Base-by-base conservation (phyloP, 2,797 vertebrate species). In the Anniella stebbinsi region DNA sequence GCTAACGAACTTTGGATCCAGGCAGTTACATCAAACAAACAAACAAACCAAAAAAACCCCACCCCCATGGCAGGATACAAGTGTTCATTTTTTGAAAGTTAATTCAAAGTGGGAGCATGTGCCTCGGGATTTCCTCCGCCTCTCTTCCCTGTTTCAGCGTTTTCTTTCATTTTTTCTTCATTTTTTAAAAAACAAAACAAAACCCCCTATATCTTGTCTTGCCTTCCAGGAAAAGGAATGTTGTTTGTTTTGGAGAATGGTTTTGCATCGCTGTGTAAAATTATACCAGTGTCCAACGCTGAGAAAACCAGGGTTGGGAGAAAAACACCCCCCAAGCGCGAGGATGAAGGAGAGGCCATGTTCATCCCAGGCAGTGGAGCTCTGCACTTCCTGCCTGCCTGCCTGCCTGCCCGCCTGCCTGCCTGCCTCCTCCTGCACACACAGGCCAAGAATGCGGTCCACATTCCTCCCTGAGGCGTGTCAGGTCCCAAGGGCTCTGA, bases 391-490 rank as follows among this genome's bases (percentile, higher is more conserved):
- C 78, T 30, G n/a, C 3, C 45, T 7, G 10, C 36, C 2, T 5
- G 33, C 15, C 30, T 6, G n/a, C 3, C 45, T 7, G 10, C 36
- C 2, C 3, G 33, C 15, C 30, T 6, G n/a, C 3, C 45, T 7
- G 10, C 36, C 2, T 5, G 33, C 15, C 30, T 6, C 30, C 80
- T 45, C 78, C 18, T 2, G 5, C 21, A 0, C 87, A 28, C 78
- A 63, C 51, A 48, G 75, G 80, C 80, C 80, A 66, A 36, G 88
- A 76, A 89, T 84, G 80, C 80, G 12, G 73, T 0, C 28, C 23
- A 3, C 88, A 89, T 89, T 89, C 80, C 80, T 89, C 18, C 57
- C 80, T 11, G 0, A 67, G 88, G 88, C 57, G 88, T 66, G 88
- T 60, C 87, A 10, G 3, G n/a, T 88, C 41, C 48, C 67, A 23